These are phyloP conservation scores for Apamea sordens DNA, from an alignment of 2,888 invertebrate genomes.

Conservation along the genomic window DNA sequence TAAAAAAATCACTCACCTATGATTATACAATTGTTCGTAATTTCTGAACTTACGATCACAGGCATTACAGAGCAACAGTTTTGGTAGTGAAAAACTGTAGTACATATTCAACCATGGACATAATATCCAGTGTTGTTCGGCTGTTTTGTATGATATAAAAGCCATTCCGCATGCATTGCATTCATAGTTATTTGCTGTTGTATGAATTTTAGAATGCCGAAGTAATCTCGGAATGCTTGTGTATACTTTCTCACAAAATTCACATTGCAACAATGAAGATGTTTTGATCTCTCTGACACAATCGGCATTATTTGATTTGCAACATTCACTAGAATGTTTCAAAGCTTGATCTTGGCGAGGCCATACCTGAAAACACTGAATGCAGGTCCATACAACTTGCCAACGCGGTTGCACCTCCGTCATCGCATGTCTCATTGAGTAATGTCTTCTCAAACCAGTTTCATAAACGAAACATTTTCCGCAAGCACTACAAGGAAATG, in stretches of 20 bases:
- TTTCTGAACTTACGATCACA: conserved; percentile 88
- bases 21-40: conserved; percentile 87
- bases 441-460: conserved; percentile 85
- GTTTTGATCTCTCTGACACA: conserved; percentile 85
- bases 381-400: conserved; percentile 88
- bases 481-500: conserved; percentile 84
- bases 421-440: conserved; percentile 80
- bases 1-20: conserved; percentile 76
- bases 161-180: conserved; percentile 89
- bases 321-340: conserved; percentile 82
- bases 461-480: conserved; percentile 88
- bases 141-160: conserved; percentile 82
- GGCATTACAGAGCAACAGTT: conserved; percentile 85
- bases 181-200: conserved; percentile 92
- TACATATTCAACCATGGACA: conserved; percentile 84
- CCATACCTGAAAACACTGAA: conserved; percentile 88
- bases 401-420: conserved; percentile 81
- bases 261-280: conserved; percentile 85
- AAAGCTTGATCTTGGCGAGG: conserved; percentile 82
- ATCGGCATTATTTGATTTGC: conserved; percentile 76
- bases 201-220: conserved; percentile 88
- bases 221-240: conserved; percentile 86
- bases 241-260: conserved; percentile 87
- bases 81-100: conserved; percentile 84
- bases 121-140: conserved; percentile 84